These are phyloP conservation scores for Agrilus planipennis DNA, from an alignment of 1,140 invertebrate genomes.

Conservation along the genomic window DNA sequence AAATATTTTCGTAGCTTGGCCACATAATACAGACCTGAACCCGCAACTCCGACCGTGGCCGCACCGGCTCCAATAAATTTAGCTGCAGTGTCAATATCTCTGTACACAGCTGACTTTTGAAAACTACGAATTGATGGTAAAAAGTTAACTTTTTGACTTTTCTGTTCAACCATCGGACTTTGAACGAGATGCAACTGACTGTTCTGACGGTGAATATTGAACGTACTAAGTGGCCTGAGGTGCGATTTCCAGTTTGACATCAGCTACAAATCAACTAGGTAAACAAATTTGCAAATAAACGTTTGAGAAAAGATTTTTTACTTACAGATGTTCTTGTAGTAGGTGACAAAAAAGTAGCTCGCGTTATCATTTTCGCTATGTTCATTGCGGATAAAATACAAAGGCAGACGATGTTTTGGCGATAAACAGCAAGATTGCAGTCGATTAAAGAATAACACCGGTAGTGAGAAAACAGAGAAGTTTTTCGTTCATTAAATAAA, in stretches of 20 bases:
- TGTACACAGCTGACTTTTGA: constrained; percentile 81
- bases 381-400: no score
- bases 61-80: constrained; percentile 99
- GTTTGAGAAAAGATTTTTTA: no score
- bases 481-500: no score
- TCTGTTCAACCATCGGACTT: constrained; percentile 38
- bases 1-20: no score
- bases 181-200: constrained; percentile 42
- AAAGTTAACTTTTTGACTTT: constrained; percentile 35
- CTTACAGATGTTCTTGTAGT: no score
- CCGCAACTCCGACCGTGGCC: constrained; percentile 98
- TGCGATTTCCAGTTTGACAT: constrained; percentile 53
- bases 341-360: no score
- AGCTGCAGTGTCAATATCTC: constrained; percentile 99
- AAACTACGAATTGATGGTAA: constrained; percentile 62
- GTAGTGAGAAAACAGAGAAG: no score
- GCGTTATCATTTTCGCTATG: no score
- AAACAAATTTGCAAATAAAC: no score
- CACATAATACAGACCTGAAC: constrained; percentile 65
- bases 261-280: constrained; percentile 42
- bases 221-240: constrained; percentile 64
- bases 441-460: no score
- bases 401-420: no score
- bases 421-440: no score
- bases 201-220: constrained; percentile 45